Evolutionary conservation across 2,888 invertebrate species (phyloP), one percentile per base, ranked within the genome.

Genomic region (Leptopilina syphax): DNA sequence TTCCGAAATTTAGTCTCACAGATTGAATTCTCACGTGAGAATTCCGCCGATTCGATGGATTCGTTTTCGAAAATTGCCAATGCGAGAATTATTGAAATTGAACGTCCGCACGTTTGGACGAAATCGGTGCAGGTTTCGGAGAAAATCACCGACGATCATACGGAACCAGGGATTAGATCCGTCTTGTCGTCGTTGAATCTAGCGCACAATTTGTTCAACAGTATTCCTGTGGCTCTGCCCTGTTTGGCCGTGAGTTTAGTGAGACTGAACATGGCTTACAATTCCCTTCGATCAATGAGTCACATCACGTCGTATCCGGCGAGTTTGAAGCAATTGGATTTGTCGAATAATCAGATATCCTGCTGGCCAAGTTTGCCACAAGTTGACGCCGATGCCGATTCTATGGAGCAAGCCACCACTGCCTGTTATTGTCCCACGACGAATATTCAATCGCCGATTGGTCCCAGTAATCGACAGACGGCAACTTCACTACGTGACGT

Each of bases 321-420:
- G 65, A 95, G 95, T 70, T 93, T 99, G 9, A 97, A 98, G 81
- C 98, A 98, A 90, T 92, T 99, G 65, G 99, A 99, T 92, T 93
- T 99, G 60, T 97, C 98, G 70, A 97, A 97, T 91, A 99, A 98
- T 92, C 96, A 96, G 92, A 97, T 98, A 85, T 95, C 95, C 0
- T 96, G 96, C 88, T 98, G 98, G 98, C 97, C 97, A 0, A 97
- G 97, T 89, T 92, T 97, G 84, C 97, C 97, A 0, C 90, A 94
- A 93, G 91, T 94, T 24, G 94, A 94, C 82, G 93, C 92, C 82
- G 73, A 60, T 57, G 93, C 94, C 44, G 95, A 96, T 86, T 93
- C 94, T 0, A 93, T 94, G 89, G 95, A 95, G 80, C 94, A 94
- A 54, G 95, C 95, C 0, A 95, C 95, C 77, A 93, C 96, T 27